Percentiles rank a stretch among this genome's conserved stretches.
These are phyloP conservation scores for Pollenia angustigena DNA, from an alignment of 2,888 invertebrate species.

Conservation along the genomic window DNA sequence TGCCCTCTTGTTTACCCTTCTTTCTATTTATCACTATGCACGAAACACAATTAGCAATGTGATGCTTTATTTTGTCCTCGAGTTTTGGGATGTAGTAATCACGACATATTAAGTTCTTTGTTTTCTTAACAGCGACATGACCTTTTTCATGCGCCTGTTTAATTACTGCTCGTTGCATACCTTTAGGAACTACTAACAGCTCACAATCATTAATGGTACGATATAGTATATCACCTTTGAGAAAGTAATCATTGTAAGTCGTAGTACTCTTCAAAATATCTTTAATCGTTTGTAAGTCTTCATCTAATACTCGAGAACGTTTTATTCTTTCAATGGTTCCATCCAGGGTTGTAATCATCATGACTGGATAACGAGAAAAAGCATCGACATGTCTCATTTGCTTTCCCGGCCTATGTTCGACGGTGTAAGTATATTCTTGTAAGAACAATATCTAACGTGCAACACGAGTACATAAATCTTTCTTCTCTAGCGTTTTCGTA, in stretches of 20 bases:
- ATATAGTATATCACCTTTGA: slow-evolving; percentile 60
- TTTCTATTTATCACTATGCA: slow-evolving; percentile 62
- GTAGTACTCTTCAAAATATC: slow-evolving; percentile 38
- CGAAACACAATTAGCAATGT: slow-evolving; percentile 55
- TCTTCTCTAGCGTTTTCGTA: slow-evolving; percentile 67
- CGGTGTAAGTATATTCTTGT: slow-evolving; percentile 74
- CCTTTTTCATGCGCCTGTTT: slow-evolving; percentile 47
- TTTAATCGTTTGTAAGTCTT: slow-evolving; percentile 66
- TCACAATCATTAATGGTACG: slow-evolving; percentile 51
- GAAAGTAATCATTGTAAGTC: slow-evolving; percentile 27
- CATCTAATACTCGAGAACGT: slow-evolving; percentile 58
- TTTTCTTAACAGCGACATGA: slow-evolving; percentile 63
- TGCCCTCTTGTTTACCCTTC: slow-evolving; percentile 64
- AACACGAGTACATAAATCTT: slow-evolving; percentile 70
- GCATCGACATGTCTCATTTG: slow-evolving; percentile 68
- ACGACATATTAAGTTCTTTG: slow-evolving; percentile 55
- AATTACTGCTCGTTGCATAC: slow-evolving; percentile 59
- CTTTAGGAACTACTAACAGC: slow-evolving; percentile 56
- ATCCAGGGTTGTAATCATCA: slow-evolving; percentile 41
- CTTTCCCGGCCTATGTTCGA: slow-evolving; percentile 73
- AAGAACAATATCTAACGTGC: slow-evolving; percentile 74
- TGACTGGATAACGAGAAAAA: slow-evolving; percentile 70
- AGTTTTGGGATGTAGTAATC: slow-evolving; percentile 64
- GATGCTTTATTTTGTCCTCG: slow-evolving; percentile 60
- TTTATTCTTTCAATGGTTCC: slow-evolving; percentile 50